These are phyloP conservation scores for Heliornis fulica DNA, from an alignment of 2,113 vertebrate species.

Conservation along the genomic window DNA sequence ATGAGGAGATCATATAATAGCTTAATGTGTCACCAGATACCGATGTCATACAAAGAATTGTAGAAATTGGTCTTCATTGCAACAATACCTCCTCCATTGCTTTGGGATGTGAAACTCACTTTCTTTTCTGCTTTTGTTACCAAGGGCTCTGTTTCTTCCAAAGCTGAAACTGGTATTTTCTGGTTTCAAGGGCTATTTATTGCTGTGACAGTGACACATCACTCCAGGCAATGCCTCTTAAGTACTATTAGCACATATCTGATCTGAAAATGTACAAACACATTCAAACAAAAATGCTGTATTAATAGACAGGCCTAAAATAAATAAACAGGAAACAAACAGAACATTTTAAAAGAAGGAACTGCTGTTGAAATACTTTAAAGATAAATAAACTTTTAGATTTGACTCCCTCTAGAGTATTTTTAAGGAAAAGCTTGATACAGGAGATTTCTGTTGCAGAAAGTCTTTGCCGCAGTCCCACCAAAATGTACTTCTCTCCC, in stretches of 20 bases:
- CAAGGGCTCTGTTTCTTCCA: not conserved
- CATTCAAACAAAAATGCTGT: not conserved
- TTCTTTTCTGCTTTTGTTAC: not conserved
- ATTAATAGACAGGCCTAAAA: conserved; percentile 51
- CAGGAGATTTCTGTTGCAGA: conserved; percentile 6
- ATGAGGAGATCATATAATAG: not conserved
- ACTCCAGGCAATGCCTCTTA: not conserved
- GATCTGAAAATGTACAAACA: conserved; percentile 37
- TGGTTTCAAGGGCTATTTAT: conserved; percentile 9
- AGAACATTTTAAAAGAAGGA: conserved; percentile 46
- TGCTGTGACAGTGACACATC: conserved; percentile 5
- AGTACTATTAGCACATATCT: conserved; percentile 19
- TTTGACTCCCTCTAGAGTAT: conserved; percentile 97
- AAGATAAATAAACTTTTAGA: conserved; percentile 82
- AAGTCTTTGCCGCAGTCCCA: not conserved
- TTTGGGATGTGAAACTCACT: not conserved
- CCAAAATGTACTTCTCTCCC: not conserved
- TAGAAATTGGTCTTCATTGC: not conserved
- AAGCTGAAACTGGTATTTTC: not conserved
- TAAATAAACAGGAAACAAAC: conserved; percentile 53
- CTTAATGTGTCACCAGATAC: not conserved
- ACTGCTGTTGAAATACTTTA: conserved; percentile 40
- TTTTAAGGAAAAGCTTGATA: conserved; percentile 73
- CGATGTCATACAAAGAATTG: not conserved
- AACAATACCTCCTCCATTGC: not conserved